A percentile compares a stretch with the other conserved stretches of the same genome.
These are phyloP conservation scores for Theonella swinhoei DNA, from an alignment of 37 sponge, comb jelly and placozoan species.

Conservation along the genomic window DNA sequence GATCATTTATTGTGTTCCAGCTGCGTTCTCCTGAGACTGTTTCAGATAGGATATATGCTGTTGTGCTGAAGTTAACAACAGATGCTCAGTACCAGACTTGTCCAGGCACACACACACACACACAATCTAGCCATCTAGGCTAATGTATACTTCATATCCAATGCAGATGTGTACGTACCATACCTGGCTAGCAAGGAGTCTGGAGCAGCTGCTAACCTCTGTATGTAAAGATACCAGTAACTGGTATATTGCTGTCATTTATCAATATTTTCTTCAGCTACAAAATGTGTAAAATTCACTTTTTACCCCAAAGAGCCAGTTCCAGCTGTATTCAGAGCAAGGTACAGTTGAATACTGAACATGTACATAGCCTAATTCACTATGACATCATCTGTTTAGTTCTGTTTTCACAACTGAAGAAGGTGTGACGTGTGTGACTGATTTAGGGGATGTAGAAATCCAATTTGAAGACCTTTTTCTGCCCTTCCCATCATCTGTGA, in stretches of 20 bases:
- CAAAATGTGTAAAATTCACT: conserved; percentile 7
- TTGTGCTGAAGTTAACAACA: conserved; percentile 31
- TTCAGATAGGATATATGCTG: conserved; percentile 42
- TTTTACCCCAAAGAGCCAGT: conserved; percentile 61
- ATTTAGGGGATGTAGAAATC: conserved; percentile 21
- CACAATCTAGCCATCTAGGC: neutral
- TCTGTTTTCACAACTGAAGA: conserved; percentile 62
- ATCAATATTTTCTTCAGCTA: conserved; percentile 9
- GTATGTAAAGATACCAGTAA: neutral
- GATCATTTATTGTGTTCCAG: conserved; percentile 1
- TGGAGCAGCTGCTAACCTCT: neutral
- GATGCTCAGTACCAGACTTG: conserved; percentile 35
- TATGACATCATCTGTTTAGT: too few relatives aligned
- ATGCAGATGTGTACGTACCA: conserved; percentile 61
- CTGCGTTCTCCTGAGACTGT: conserved; percentile 17
- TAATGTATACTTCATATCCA: neutral
- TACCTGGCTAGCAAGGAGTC: conserved; percentile 18
- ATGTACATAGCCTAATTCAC: too few relatives aligned
- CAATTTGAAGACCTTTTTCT: conserved; percentile 63
- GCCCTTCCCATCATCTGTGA: conserved; percentile 24
- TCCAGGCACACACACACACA: conserved; percentile 21
- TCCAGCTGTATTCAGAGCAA: conserved; percentile 35
- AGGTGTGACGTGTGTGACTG: conserved; percentile 45
- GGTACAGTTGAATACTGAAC: neutral
- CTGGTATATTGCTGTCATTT: neutral